A percentile compares a stretch with the other conserved stretches of the same genome.
These are phyloP conservation scores for Acomys russatus DNA, from an alignment of 2,797 vertebrate genomes.

Conservation along the genomic window DNA sequence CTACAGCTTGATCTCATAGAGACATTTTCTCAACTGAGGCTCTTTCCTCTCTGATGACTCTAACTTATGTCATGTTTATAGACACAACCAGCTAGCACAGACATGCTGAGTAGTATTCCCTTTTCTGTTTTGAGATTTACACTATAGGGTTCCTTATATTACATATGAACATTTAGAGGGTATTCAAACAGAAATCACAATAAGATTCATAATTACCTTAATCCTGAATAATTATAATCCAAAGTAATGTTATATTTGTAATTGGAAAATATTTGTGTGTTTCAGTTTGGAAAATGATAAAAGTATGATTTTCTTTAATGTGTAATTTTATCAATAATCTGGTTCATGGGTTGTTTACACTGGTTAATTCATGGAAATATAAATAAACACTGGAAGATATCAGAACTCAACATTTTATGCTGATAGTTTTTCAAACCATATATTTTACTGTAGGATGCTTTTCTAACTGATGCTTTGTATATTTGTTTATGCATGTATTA, in stretches of 20 bases:
- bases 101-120: background rate
- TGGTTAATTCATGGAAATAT: background rate
- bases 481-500: background rate
- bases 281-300: background rate
- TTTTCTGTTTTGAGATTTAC: background rate
- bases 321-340: conserved; percentile 44
- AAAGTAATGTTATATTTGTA: background rate
- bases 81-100: background rate
- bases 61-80: too few relatives aligned
- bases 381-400: background rate
- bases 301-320: background rate
- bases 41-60: too few relatives aligned
- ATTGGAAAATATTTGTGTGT: background rate
- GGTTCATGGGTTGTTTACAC: background rate
- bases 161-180: background rate
- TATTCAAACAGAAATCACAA: background rate
- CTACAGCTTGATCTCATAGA: too few relatives aligned
- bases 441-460: conserved; percentile 48
- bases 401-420: conserved; percentile 11
- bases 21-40: too few relatives aligned
- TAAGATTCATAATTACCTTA: background rate
- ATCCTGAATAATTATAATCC: background rate
- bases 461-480: conserved; percentile 8
- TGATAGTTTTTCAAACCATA: conserved; percentile 53
- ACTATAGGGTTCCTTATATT: background rate